A percentile compares a stretch with the other conserved stretches of the same genome.
Conservation (phyloP, 2,797 vertebrate species). For the Chrysocyon brachyurus region DNA sequence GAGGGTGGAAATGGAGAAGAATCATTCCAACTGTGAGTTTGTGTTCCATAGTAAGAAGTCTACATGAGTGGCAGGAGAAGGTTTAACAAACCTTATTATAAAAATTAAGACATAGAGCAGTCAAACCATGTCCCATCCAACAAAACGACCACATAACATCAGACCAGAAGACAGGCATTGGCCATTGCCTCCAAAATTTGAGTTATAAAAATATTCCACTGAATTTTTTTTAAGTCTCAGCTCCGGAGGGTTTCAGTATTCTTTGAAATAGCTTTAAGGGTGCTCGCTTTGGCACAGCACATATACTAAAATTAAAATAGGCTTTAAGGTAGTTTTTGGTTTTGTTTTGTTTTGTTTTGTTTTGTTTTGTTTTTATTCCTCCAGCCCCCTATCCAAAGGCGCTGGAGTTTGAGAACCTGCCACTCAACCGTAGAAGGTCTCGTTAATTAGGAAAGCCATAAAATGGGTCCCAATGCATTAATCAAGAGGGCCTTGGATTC, state of each 20-base stretch:
- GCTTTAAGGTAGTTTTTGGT: not conserved
- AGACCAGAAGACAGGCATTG: not conserved
- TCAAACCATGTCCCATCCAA: conserved; percentile 2
- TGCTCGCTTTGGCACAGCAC: too few relatives aligned
- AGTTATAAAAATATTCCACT: conserved; percentile 26
- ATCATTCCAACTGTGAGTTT: not conserved
- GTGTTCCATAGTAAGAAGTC: not conserved
- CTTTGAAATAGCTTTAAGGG: not conserved
- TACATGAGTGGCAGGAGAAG: not conserved
- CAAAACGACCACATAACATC: not conserved
- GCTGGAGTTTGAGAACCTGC: conserved; percentile 32
- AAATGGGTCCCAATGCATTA: not conserved
- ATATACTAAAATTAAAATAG: not conserved
- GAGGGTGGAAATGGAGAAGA: not conserved
- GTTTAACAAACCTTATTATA: conserved; percentile 28
- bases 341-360: not conserved
- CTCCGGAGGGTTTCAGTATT: not conserved
- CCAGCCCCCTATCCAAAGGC: not conserved
- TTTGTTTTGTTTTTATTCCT: not conserved
- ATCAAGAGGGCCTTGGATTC: not conserved
- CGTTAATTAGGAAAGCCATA: conserved; percentile 41
- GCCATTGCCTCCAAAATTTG: not conserved
- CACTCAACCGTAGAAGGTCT: not conserved
- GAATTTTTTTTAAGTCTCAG: conserved; percentile 12
- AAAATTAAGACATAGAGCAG: not conserved